Conservation (phyloP, 2,888 invertebrate species). For the Dione vanillae region DNA sequence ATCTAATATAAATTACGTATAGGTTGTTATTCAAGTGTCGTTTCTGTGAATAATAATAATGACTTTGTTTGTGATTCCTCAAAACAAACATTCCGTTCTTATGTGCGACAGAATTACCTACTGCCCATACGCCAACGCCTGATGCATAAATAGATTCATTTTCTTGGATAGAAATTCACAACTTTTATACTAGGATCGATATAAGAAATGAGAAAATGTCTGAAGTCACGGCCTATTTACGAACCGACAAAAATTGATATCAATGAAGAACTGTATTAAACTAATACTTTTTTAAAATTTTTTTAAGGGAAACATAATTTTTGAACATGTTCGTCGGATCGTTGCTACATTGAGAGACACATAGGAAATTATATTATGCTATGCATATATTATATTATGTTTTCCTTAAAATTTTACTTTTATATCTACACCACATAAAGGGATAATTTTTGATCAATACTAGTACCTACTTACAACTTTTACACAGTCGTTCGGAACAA, state of each 20-base stretch:
- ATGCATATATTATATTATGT: no score
- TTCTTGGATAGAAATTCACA: constrained; percentile 75
- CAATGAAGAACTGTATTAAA: constrained; percentile 44
- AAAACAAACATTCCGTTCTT: constrained; percentile 76
- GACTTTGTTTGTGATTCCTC: constrained; percentile 78
- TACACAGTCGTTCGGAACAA: no score
- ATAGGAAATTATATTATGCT: no score
- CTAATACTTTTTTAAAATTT: constrained; percentile 29
- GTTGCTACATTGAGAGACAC: constrained; percentile 34
- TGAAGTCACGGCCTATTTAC: constrained; percentile 64
- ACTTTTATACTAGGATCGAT: constrained; percentile 67
- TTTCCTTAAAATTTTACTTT: no score
- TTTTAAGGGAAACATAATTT: constrained; percentile 28
- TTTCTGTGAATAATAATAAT: constrained; percentile 74
- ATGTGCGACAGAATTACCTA: constrained; percentile 72
- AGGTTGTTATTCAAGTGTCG: constrained; percentile 63
- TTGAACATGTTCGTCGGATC: constrained; percentile 37
- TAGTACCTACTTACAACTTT: no score
- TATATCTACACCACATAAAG: no score
- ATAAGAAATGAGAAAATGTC: constrained; percentile 57
- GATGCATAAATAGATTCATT: constrained; percentile 75
- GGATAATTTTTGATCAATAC: no score
- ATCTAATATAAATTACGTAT: constrained; percentile 55
- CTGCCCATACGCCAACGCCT: constrained; percentile 70
- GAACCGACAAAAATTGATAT: constrained; percentile 57